Evolutionary conservation across 1,140 invertebrate species (phyloP), one percentile per base, ranked within the genome.

Genomic region (Ptiloglossa arizonensis): DNA sequence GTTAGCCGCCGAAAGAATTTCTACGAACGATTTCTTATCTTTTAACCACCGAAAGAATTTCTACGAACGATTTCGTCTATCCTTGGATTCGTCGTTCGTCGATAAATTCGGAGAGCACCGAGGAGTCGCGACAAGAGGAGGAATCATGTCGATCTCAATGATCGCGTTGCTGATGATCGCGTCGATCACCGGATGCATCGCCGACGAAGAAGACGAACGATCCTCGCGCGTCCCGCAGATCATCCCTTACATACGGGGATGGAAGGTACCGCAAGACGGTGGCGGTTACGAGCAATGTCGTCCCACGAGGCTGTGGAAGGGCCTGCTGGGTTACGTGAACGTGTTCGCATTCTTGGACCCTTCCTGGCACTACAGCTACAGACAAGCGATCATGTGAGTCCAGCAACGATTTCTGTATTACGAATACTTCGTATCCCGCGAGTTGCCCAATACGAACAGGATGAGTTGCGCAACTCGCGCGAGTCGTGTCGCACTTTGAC

Each of bases 331-430:
- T 19, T n/a, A 74, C 13, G 89, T 90, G 5, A 89, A 87, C 24
- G 89, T 91, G 2, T 57, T 91, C 15, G 87, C 87, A 6, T 91
- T 91, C 63, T 77, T 91, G 29, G 89, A 91, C 52, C 74, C 87
- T 0, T 62, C 81, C 1, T 90, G 88, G 89, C 69, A 81, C 8
- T 89, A 87, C 50, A 91, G 88, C 80, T 85, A 87, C 29, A 66
- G 81, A 17, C 89, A 91, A 74, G 85, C 88, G 2, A 19, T 83
- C 22, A 89, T 90, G 90, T 91, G 80, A 90, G 87, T 83, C 22
- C n/a, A n/a, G n/a, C n/a, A n/a, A n/a, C n/a, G n/a, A n/a, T n/a
- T n/a, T n/a, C n/a, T n/a, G n/a, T n/a, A n/a, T n/a, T n/a, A n/a
- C n/a, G n/a, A n/a, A n/a, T n/a, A n/a, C n/a, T n/a, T n/a, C n/a